Conservation (phyloP, 2,888 invertebrate genomes). For the Scaptomyza caliginosa region DNA sequence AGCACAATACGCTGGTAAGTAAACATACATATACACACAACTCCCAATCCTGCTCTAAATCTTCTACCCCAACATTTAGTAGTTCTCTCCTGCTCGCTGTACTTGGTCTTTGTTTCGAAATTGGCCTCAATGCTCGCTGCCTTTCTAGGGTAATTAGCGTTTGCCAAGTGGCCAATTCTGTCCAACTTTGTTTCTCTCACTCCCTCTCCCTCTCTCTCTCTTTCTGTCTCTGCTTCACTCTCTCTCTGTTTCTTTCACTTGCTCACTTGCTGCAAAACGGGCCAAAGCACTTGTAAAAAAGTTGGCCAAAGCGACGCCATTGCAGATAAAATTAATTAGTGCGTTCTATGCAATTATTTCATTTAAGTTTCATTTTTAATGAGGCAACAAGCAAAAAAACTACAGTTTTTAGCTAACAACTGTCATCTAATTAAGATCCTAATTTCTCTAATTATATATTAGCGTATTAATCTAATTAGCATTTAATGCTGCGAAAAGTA, state of each 20-base stretch:
- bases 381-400: slow-evolving; percentile 23
- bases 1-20: slow-evolving; percentile 68
- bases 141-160: slow-evolving; percentile 44
- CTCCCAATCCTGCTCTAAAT: not conserved
- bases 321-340: slow-evolving; percentile 57
- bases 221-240: not conserved
- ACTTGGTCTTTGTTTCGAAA: not conserved
- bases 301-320: slow-evolving; percentile 21
- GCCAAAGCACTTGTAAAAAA: slow-evolving; percentile 9
- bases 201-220: not conserved
- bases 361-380: slow-evolving; percentile 41
- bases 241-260: too few species aligned
- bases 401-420: not conserved
- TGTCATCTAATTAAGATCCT: slow-evolving; percentile 20
- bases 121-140: slow-evolving; percentile 17
- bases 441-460: not conserved
- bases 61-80: not conserved
- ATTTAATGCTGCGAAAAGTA: not conserved
- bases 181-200: not conserved
- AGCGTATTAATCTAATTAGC: not conserved
- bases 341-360: slow-evolving; percentile 42
- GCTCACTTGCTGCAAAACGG: not conserved
- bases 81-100: not conserved
- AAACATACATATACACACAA: not conserved
- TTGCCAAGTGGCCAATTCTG: slow-evolving; percentile 6